Evolutionary conservation across 2,888 invertebrate genomes (phyloP), one percentile per base, ranked within the genome.

Genomic region (Microctonus brassicae): DNA sequence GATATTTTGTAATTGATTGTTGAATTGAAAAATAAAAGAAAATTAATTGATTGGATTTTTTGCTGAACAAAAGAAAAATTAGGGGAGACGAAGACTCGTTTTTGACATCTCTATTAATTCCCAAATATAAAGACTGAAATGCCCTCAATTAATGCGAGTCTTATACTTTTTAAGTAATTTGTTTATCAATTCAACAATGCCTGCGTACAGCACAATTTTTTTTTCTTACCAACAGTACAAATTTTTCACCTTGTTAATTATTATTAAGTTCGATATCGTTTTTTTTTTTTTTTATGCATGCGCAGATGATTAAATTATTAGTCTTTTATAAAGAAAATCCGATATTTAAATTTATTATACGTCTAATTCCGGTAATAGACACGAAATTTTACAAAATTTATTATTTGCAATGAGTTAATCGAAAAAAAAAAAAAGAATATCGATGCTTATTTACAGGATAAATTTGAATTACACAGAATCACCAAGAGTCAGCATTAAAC

Each of bases 51-150:
- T 22, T 39, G 42, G n/a, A 42, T 62, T 62, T 13, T 0, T 42
- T 42, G 24, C 2, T 39, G n/a, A 11, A 57, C 58, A 26, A 55
- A 68, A 69, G 20, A 39, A n/a, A 24, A 36, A 20, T 65, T 13
- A 61, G 13, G 20, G n/a, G 34, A 55, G 20, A 62, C 53, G 55
- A 69, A 74, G 75, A 73, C 76, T 76, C 76, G 79, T 72, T 72
- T 73, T 62, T 29, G 39, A 63, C 33, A 69, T 65, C 58, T 63
- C 61, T 57, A 62, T 70, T 66, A 66, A 67, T 66, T 75, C 75
- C 68, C 26, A 75, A 79, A 79, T 72, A 72, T 73, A 77, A 83
- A 83, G 82, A 82, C 82, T 82, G 82, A 83, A 75, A 77, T 72
- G 76, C 78, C 73, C 78, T 62, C 69, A 68, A 33, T 67, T 58